A percentile compares a stretch with the other conserved stretches of the same genome.
These are phyloP conservation scores for Tricholaema leucomelas DNA, from an alignment of 2,113 vertebrate genomes.

Conservation along the genomic window DNA sequence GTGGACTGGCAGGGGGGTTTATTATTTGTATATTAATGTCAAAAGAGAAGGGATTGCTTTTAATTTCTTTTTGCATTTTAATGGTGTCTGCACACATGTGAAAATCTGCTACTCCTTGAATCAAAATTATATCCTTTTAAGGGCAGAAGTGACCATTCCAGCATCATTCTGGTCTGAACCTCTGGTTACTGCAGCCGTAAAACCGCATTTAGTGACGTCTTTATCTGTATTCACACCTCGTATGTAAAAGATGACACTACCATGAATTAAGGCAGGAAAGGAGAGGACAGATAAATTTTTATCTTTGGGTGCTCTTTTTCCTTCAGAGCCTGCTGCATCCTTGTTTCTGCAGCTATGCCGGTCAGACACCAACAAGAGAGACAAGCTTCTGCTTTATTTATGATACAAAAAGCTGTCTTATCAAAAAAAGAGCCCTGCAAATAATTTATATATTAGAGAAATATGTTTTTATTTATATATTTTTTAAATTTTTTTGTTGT, in stretches of 20 bases:
- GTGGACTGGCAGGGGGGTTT: neutral
- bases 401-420: neutral
- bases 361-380: neutral
- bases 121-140: neutral
- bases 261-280: neutral
- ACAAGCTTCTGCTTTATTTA: neutral
- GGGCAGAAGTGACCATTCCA: neutral
- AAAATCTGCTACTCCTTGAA: neutral
- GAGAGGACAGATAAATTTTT: neutral
- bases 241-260: neutral
- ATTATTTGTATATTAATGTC: neutral
- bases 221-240: neutral
- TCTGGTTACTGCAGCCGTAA: neutral
- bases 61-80: neutral
- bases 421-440: neutral
- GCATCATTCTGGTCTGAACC: neutral
- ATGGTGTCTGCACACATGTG: fast-evolving
- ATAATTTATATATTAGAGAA: neutral
- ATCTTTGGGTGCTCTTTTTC: neutral
- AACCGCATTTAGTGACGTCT: neutral
- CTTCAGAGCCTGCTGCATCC: neutral
- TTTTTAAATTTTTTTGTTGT: neutral
- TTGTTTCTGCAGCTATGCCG: neutral
- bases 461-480: neutral
- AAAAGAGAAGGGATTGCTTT: neutral